A percentile compares a stretch with the other conserved stretches of the same genome.
Evolutionary conservation across 53 echinoderm and acorn worm genomes (phyloP).

Genomic region (Patiria pectinifera): DNA sequence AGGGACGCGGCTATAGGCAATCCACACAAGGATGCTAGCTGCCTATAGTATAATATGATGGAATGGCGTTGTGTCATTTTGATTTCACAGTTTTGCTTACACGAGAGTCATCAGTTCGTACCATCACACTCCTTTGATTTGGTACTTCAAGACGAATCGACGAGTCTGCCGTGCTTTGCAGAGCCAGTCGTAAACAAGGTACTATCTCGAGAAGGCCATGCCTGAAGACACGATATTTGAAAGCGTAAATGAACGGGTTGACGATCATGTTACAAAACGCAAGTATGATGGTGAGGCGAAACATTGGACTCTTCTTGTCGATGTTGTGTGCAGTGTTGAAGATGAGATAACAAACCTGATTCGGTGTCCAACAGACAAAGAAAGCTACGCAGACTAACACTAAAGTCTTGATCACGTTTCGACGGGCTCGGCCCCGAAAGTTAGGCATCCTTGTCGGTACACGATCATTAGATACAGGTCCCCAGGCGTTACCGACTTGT

Average conservation of each 20-base stretch:
- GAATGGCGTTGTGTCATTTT: not conserved
- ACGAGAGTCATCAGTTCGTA: not conserved
- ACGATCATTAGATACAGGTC: not conserved
- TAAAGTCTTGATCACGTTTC: slow-evolving; percentile 56
- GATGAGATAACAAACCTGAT: slow-evolving; percentile 37
- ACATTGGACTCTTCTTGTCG: slow-evolving; percentile 1
- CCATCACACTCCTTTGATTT: not conserved
- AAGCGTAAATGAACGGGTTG: slow-evolving; percentile 61
- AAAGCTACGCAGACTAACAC: slow-evolving; percentile 36
- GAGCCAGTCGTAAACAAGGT: not conserved
- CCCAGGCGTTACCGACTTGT: not conserved
- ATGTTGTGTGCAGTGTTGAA: slow-evolving; percentile 27
- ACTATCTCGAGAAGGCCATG: slow-evolving; percentile 5
- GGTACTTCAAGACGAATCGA: not conserved
- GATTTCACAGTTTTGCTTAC: not conserved
- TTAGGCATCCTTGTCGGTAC: not conserved
- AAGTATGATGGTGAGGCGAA: slow-evolving; percentile 28
- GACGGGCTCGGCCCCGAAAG: slow-evolving; percentile 6
- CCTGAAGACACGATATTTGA: slow-evolving; percentile 37
- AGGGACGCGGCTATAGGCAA: too few species aligned
- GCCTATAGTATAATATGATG: not conserved
- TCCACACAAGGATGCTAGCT: not conserved
- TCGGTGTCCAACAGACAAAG: slow-evolving; percentile 50
- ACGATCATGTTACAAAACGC: slow-evolving; percentile 47
- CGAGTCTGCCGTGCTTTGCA: not conserved